Conservation (phyloP, 2,113 vertebrate genomes). For the Noctilio leporinus region DNA sequence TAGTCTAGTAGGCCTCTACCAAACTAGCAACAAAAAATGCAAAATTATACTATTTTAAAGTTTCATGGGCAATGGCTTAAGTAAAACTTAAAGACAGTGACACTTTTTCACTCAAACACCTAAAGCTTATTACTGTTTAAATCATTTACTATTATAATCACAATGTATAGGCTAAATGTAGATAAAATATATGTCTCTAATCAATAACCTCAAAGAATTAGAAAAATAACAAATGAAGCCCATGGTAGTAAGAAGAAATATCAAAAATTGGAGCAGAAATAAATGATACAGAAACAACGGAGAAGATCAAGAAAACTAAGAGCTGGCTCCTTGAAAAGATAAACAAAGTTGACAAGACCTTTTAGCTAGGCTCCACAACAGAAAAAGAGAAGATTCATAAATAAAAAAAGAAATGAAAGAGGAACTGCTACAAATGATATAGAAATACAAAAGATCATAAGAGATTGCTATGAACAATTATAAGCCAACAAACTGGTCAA, state of each 20-base stretch:
- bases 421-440: not conserved
- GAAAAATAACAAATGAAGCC: not conserved
- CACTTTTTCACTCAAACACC: not conserved
- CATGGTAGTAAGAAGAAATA: not conserved
- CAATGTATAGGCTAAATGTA: not conserved
- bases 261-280: not conserved
- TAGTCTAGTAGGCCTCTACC: not conserved
- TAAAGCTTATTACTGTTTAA: slow-evolving; percentile 20
- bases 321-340: not conserved
- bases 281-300: not conserved
- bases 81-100: not conserved
- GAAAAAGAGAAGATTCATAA: not conserved
- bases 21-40: not conserved
- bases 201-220: not conserved
- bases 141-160: slow-evolving; percentile 14
- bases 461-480: not conserved
- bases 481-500: not conserved
- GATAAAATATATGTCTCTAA: not conserved
- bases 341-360: not conserved
- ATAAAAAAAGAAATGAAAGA: not conserved
- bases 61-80: slow-evolving; percentile 12
- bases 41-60: slow-evolving; percentile 2
- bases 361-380: not conserved
- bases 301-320: not conserved
- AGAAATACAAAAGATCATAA: not conserved